phyloP scores from a whole-genome alignment of 2,797 vertebrate species.

The Gymnocypris eckloni region DNA sequence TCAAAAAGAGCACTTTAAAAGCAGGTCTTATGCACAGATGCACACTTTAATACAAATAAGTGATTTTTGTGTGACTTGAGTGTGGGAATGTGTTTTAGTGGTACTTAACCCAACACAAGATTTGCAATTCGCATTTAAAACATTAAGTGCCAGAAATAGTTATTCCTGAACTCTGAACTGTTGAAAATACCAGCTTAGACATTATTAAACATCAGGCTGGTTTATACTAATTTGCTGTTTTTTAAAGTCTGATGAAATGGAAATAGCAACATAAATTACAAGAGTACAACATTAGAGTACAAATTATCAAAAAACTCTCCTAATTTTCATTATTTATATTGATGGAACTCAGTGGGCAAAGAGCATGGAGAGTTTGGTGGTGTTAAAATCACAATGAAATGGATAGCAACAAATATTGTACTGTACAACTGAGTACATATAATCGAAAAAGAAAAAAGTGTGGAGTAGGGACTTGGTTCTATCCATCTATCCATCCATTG shows the following conservation, averaged over 20 bases:
- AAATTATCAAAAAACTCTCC: not conserved
- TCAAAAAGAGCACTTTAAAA: not conserved
- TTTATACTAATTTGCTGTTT: not conserved
- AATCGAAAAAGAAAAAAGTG: not conserved
- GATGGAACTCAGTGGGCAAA: not conserved
- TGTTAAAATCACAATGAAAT: not conserved
- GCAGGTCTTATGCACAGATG: not conserved
- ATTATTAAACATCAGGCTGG: not conserved
- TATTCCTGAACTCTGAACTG: not conserved
- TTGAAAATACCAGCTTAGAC: not conserved
- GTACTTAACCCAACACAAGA: not conserved
- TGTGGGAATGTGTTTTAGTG: not conserved
- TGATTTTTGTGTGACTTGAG: not conserved
- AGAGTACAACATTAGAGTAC: too few relatives aligned
- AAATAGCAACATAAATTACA: not conserved
- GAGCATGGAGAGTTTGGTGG: not conserved
- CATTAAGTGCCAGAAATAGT: constrained; percentile 11
- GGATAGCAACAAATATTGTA: not conserved
- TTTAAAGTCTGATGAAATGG: not conserved
- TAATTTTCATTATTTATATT: not conserved
- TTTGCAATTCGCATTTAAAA: constrained; percentile 9
- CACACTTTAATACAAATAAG: constrained; percentile 9
- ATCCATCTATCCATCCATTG: not conserved
- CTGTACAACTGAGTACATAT: not conserved
- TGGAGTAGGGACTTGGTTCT: not conserved